A percentile compares a stretch with the other conserved stretches of the same genome.
Conservation (phyloP, 2,888 invertebrate species). For the Andricus curvator region DNA sequence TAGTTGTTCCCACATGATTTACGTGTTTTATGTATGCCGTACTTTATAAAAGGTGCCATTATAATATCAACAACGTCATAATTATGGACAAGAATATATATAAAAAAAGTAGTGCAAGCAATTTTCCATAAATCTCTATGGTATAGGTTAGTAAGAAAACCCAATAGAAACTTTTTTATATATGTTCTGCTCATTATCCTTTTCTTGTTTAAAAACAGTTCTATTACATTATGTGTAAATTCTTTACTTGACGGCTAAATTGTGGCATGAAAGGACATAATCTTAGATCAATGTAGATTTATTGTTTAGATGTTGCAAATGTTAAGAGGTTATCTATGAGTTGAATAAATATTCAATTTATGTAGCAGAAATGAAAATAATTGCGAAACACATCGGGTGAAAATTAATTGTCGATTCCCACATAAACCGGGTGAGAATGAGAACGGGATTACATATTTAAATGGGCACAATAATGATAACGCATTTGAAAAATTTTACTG, state of each 20-base stretch:
- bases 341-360: constrained; percentile 17
- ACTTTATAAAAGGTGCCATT: neutral
- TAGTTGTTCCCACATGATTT: constrained; percentile 5
- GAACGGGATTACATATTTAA: constrained; percentile 36
- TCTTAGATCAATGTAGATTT: neutral
- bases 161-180: neutral
- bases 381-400: neutral
- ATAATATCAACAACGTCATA: neutral
- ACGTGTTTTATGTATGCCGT: neutral
- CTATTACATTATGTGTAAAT: neutral
- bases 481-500: neutral
- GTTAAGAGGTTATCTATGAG: neutral
- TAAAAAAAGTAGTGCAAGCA: neutral
- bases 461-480: neutral
- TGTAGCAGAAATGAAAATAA: constrained; percentile 27
- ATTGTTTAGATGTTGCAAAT: neutral
- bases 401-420: constrained; percentile 28
- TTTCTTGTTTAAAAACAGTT: neutral
- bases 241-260: neutral
- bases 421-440: constrained; percentile 24
- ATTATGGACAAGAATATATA: neutral
- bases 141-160: neutral
- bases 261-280: no score
- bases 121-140: neutral
- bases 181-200: neutral